Evolutionary conservation across 2,888 invertebrate genomes (phyloP).

Genomic region (Cephus runcator): DNA sequence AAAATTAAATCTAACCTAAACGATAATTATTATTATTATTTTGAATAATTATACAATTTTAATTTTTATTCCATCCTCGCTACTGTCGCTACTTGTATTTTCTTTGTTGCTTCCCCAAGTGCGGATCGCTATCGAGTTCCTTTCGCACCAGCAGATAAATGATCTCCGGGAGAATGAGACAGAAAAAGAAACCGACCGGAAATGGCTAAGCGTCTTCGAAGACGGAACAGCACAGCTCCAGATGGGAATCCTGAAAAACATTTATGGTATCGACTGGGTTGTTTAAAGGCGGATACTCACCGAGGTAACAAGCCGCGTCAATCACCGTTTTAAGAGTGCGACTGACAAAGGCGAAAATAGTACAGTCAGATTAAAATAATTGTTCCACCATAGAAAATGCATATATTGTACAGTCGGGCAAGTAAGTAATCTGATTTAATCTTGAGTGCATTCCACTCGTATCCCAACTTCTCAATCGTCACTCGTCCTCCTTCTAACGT

Average conservation of each 20-base stretch:
- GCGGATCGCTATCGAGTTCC: not conserved
- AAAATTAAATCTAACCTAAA: not conserved
- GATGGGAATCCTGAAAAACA: not conserved
- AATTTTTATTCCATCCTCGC: too few relatives aligned
- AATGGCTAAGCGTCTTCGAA: not conserved
- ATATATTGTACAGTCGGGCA: not conserved
- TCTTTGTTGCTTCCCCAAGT: not conserved
- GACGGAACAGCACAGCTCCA: not conserved
- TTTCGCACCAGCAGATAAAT: not conserved
- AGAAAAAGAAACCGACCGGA: not conserved
- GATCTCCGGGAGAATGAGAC: not conserved
- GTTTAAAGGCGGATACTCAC: not conserved
- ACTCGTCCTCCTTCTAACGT: not conserved
- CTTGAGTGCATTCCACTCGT: not conserved
- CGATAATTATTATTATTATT: not conserved
- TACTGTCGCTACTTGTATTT: not conserved
- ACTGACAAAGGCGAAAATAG: not conserved
- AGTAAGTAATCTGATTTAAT: not conserved
- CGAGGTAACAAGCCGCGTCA: not conserved
- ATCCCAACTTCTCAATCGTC: not conserved
- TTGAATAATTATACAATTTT: not conserved
- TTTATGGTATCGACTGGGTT: not conserved
- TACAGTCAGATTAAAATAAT: not conserved
- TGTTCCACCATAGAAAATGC: not conserved
- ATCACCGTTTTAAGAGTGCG: not conserved